phyloP scores from a whole-genome alignment of 2,113 vertebrate genomes.

The Ptilorrhoa leucosticta region DNA sequence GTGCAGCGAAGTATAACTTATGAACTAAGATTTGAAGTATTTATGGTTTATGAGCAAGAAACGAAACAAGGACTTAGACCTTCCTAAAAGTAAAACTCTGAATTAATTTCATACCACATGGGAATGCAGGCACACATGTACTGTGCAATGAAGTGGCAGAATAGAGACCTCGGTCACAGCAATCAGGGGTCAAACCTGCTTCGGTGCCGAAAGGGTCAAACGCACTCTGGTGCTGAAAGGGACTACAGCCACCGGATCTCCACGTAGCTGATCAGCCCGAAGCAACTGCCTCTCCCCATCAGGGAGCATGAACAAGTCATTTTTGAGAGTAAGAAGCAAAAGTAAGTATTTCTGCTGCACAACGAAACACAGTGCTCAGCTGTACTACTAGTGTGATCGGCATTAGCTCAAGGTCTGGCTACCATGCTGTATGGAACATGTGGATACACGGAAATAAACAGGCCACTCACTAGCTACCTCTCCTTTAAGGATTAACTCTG shows the following conservation, averaged over 20 bases:
- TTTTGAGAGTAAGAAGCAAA: background rate
- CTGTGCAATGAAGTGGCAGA: background rate
- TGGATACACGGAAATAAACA: background rate
- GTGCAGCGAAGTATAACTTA: background rate
- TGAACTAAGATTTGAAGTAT: background rate
- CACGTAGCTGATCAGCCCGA: background rate
- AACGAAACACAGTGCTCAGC: background rate
- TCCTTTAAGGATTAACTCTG: background rate
- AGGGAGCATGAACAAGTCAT: background rate
- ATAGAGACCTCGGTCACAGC: background rate
- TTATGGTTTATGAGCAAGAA: background rate
- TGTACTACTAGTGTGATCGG: fast-evolving
- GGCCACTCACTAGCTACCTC: background rate
- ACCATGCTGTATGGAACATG: fast-evolving
- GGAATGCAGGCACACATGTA: background rate
- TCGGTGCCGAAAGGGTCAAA: background rate
- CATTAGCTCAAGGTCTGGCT: background rate
- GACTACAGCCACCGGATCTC: background rate
- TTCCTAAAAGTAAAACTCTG: background rate
- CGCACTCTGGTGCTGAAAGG: background rate
- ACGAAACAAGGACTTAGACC: background rate
- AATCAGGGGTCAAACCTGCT: background rate
- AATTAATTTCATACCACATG: background rate
- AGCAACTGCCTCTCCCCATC: background rate
- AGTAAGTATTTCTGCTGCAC: background rate